These are phyloP conservation scores for Paratilapia polleni DNA, from an alignment of 2,113 vertebrate genomes.

Conservation along the genomic window DNA sequence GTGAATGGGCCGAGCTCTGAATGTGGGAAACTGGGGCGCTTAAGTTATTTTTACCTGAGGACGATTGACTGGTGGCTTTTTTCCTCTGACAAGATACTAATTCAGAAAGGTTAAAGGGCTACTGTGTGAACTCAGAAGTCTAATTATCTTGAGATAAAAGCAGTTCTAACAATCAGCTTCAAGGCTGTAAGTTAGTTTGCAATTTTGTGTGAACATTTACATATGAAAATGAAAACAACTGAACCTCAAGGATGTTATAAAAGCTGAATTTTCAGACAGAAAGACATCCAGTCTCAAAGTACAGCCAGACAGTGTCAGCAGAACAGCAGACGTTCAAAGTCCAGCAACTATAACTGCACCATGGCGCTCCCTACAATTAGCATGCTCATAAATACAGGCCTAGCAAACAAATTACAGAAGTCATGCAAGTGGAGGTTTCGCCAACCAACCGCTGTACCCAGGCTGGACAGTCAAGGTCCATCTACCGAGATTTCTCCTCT, in stretches of 20 bases:
- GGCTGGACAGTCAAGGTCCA: constrained; percentile 49
- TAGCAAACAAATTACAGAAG: constrained; percentile 80
- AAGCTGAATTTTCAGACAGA: neutral
- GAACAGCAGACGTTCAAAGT: constrained; percentile 74
- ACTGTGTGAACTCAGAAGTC: constrained; percentile 30
- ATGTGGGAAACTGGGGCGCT: constrained; percentile 68
- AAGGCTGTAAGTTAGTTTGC: neutral
- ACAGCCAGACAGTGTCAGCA: constrained; percentile 56
- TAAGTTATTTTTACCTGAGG: constrained; percentile 70
- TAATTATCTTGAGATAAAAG: constrained; percentile 26
- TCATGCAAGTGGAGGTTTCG: constrained; percentile 62
- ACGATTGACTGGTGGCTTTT: constrained; percentile 35
- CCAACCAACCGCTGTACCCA: constrained; percentile 59
- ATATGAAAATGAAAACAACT: constrained; percentile 14
- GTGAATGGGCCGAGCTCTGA: constrained; percentile 59
- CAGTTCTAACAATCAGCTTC: neutral
- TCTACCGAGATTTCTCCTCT: constrained; percentile 19
- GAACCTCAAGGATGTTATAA: neutral
- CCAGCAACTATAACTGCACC: constrained; percentile 68
- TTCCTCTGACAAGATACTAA: constrained; percentile 10
- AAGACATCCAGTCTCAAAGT: constrained; percentile 11
- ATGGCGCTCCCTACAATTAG: constrained; percentile 80
- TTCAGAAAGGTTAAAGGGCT: constrained; percentile 49
- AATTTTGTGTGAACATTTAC: neutral
- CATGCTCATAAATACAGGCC: constrained; percentile 79